A percentile compares a stretch with the other conserved stretches of the same genome.
These are phyloP conservation scores for Tanypteryx hageni DNA, from an alignment of 2,888 invertebrate genomes.

Conservation along the genomic window DNA sequence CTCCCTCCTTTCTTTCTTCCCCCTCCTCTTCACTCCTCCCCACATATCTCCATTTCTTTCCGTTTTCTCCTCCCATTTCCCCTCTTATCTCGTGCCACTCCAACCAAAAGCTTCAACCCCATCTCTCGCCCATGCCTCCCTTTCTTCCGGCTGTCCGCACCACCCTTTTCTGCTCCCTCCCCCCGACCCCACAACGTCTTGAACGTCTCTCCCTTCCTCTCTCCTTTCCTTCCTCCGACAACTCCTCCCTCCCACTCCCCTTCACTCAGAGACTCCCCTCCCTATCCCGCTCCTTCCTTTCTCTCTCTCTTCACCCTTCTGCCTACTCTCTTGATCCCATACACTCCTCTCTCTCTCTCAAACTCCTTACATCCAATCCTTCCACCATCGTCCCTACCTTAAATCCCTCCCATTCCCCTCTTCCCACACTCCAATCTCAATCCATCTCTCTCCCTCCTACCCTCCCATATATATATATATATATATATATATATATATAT, in stretches of 20 bases:
- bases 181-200: background rate
- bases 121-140: background rate
- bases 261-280: background rate
- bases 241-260: background rate
- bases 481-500: background rate
- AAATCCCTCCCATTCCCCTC: background rate
- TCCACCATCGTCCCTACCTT: background rate
- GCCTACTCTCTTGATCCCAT: background rate
- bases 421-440: background rate
- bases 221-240: background rate
- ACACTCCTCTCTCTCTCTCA: background rate
- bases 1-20: background rate
- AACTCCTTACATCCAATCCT: background rate
- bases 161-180: background rate
- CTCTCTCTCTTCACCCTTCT: background rate
- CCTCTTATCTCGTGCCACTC: background rate
- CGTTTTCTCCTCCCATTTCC: background rate
- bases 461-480: background rate
- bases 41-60: background rate
- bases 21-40: background rate
- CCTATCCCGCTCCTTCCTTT: background rate
- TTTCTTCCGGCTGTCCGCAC: slow-evolving; percentile 20
- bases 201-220: background rate
- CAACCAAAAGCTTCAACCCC: background rate
- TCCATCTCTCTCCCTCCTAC: background rate